Percentiles rank a stretch among this genome's conserved stretches.
Evolutionary conservation across 2,888 invertebrate species (phyloP).

Genomic region (Microctonus aethiopoides): DNA sequence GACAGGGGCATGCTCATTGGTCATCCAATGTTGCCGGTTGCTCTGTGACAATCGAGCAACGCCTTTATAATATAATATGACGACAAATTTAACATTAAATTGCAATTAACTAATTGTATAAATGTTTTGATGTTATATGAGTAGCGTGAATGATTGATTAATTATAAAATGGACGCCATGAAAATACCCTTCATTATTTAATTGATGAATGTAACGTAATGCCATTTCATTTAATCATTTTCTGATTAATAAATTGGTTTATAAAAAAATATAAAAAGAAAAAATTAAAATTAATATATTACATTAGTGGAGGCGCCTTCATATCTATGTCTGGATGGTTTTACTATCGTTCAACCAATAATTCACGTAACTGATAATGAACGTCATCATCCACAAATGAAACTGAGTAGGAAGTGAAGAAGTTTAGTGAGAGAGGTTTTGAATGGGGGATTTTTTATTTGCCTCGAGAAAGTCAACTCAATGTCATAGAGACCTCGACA

Average conservation of each 20-base stretch:
- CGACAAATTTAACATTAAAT: not conserved
- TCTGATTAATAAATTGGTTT: not conserved
- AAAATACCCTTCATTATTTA: not conserved
- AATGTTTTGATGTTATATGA: not conserved
- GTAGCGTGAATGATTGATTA: not conserved
- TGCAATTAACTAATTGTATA: not conserved
- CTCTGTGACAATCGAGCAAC: not conserved
- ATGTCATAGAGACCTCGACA: constrained; percentile 33
- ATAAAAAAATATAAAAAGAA: too few relatives aligned
- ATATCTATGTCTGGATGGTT: not conserved
- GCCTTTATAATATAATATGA: not conserved
- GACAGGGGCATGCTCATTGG: not conserved
- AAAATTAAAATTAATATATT: not conserved
- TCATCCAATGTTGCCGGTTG: not conserved
- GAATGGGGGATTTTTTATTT: constrained; percentile 8
- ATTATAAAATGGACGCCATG: not conserved
- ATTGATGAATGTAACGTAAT: not conserved
- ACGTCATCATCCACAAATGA: constrained; percentile 1
- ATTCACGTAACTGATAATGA: not conserved
- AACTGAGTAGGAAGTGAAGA: not conserved
- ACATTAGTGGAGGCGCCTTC: not conserved
- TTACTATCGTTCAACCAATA: not conserved
- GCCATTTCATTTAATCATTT: not conserved
- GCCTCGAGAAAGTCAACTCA: constrained; percentile 20
- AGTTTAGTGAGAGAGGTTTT: not conserved